Evolutionary conservation across 2,113 vertebrate genomes (phyloP), one percentile per base, ranked within the genome.

Genomic region (Mesembrinibis cayennensis): DNA sequence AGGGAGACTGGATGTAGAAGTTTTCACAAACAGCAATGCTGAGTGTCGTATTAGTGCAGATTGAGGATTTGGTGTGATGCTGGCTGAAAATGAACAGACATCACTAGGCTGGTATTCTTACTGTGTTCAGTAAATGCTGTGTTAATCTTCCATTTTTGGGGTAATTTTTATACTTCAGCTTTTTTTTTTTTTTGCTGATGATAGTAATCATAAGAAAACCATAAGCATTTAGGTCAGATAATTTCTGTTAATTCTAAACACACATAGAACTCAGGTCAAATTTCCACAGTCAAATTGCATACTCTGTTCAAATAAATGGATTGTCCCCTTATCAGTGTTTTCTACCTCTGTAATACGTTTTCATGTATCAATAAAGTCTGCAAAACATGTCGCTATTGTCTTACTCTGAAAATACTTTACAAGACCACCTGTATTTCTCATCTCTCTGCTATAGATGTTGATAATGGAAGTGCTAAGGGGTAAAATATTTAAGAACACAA

Each of bases 151-250:
- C 10, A 11, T 21, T 44, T n/a, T 78, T 53, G 16, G 16, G 12
- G 15, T 29, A 71, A 5, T 38, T 67, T 63, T 70, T 53, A 4
- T 47, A 32, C 16, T 61, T 67, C 34, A 72, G 42, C 3, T 34
- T 30, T n/a, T 55, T 38, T n/a, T 55, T 38, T 38, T 38, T 55
- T 44, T 34, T 49, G 0, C 23, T 78, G 16, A 3, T 30, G 30
- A 18, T 19, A 53, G 13, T 58, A 66, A 53, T 62, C 14, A 5
- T 16, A 77, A 62, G 62, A 79, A 84, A 73, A 38, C 17, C 1
- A 0, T 32, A 52, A 91, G 9, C 0, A 0, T 32, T 2, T 9
- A 61, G 29, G 10, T 59, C 42, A 69, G 23, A 36, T 53, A 83
- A 61, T 6, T 32, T 42, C 47, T 15, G 53, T 42, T 70, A 58